These are phyloP conservation scores for Patella ulyssiponensis DNA, from an alignment of 2,888 invertebrate species.

Conservation along the genomic window DNA sequence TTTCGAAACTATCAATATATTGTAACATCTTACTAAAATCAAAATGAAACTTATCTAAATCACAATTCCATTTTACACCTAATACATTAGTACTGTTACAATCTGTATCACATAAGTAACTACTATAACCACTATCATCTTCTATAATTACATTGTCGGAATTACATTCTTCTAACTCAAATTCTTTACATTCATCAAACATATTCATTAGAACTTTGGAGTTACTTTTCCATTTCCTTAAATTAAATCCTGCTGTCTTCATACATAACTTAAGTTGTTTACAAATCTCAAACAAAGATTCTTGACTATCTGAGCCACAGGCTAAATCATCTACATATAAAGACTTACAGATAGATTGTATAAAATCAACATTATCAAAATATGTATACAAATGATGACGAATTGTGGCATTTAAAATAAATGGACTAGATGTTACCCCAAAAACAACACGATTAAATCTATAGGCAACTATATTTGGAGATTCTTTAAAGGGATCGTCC, in stretches of 20 bases:
- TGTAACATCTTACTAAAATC: neutral
- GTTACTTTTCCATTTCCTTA: neutral
- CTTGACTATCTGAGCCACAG: neutral
- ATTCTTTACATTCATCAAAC: neutral
- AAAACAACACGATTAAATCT: slow-evolving; percentile 5
- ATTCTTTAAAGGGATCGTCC: neutral
- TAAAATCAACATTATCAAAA: neutral
- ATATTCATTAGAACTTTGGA: neutral
- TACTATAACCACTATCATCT: neutral
- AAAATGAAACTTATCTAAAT: slow-evolving; percentile 1
- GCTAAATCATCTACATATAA: slow-evolving; percentile 3
- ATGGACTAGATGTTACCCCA: neutral
- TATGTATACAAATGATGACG: neutral
- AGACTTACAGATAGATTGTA: neutral
- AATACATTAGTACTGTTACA: neutral
- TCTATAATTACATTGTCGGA: neutral
- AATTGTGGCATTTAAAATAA: slow-evolving; percentile 2
- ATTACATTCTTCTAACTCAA: neutral
- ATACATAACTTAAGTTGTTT: neutral
- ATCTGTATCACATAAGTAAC: neutral
- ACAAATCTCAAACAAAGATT: neutral
- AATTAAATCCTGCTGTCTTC: neutral
- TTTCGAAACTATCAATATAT: neutral
- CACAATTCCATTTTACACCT: neutral
- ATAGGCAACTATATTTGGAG: slow-evolving; percentile 1